Base-by-base conservation (phyloP, 2,797 vertebrate genomes). In the Simalia tracyae region DNA sequence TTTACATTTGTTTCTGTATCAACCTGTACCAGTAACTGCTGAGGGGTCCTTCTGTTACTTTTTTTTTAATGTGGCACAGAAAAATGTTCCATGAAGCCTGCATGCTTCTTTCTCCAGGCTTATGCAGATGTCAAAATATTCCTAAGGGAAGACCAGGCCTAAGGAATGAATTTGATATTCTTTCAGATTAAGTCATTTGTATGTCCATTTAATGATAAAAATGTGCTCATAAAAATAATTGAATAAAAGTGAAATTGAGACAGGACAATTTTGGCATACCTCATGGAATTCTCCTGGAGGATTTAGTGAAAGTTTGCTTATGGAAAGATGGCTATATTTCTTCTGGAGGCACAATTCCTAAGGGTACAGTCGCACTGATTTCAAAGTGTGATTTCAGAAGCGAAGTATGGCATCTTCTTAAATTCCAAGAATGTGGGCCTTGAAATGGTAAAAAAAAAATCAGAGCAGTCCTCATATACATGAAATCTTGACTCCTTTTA, bases 111-210 rank as follows among this genome's bases (percentile, higher is more conserved):
- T 66, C 56, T 61, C 31, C 57, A 17, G 93, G 1, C 59, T 50
- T 91, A 10, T 46, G 87, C 85, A 10, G 64, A 28, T 88, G 86
- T 26, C 63, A 24, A 54, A 93, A 84, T 42, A 93, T 76, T 76
- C 31, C 94, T 63, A 90, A 46, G 46, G 93, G 15, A 87, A 11
- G 19, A 15, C 9, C 0, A 60, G 0, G 68, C 94, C 92, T 68
- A 85, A 63, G 46, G 26, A 2, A 61, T 93, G 90, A 95, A 94
- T 92, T 93, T 94, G 93, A 89, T 50, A 28, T 63, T 94, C 89
- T 94, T 92, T 93, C 84, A 93, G 86, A 94, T 88, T 84, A 93
- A 93, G 54, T 90, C 7, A 93, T 95, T 95, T 7, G 84, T 94
- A 94, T 96, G 46, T 84, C 42, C 15, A 85, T 36, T 92, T 91